A percentile compares a stretch with the other conserved stretches of the same genome.
phyloP scores from a whole-genome alignment of 2,113 vertebrate genomes.

The Bufo bufo region DNA sequence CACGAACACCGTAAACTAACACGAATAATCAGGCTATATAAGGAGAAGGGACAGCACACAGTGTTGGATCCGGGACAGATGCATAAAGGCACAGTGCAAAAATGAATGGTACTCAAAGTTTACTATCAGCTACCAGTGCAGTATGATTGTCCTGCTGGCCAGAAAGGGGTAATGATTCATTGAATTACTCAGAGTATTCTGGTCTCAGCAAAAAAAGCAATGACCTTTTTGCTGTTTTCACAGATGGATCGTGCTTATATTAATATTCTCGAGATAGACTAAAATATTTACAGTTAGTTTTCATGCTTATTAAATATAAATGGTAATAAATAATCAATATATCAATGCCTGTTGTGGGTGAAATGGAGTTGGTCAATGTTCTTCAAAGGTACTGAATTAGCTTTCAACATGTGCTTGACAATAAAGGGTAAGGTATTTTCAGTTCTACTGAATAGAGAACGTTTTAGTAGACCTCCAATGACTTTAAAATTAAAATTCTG shows the following conservation, averaged over 20 bases:
- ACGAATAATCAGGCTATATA: no score
- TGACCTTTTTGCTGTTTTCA: background rate
- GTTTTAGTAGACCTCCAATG: background rate
- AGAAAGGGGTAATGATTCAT: no score
- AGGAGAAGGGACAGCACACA: no score
- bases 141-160: no score
- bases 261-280: background rate
- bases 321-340: background rate
- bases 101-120: no score
- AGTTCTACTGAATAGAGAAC: background rate
- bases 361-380: background rate
- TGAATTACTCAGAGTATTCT: no score
- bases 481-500: background rate
- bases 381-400: background rate
- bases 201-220: no score
- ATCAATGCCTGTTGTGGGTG: background rate
- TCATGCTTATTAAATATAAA: background rate
- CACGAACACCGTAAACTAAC: no score
- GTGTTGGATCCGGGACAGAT: no score
- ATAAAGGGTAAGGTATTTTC: background rate
- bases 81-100: no score
- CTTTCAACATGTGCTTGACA: background rate
- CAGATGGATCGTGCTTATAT: background rate
- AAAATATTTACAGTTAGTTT: background rate
- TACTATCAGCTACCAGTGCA: no score